Evolutionary conservation across 2,113 vertebrate genomes (phyloP), one percentile per base, ranked within the genome.

Genomic region (Embiotoca jacksoni): DNA sequence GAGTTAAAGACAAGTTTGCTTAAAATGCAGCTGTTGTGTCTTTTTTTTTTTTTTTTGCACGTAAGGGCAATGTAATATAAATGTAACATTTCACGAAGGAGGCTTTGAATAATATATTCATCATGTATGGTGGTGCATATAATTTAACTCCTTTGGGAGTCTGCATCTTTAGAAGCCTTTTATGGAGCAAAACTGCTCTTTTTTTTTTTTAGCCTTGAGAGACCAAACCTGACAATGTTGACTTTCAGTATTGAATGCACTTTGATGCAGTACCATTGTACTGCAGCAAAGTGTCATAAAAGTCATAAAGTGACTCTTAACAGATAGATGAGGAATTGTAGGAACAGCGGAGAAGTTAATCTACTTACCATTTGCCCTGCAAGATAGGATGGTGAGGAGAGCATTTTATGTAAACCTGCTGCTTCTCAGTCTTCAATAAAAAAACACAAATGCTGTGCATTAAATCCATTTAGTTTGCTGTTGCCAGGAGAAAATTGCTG

Each of bases 281-380:
- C 67, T 74, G 64, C 57, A 87, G 80, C 76, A 88, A 92, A 84
- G 23, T 23, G 23, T 23, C 23, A 23, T 23, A 23, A 23, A 23
- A 23, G 80, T 68, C 49, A 70, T 41, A 56, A 58, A 37, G 36
- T 14, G 23, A 80, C 4, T 63, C 52, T 70, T 82, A 7, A 71
- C 31, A 65, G 23, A 58, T 46, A 72, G 53, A 80, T 71, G 52
- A 81, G 55, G 9, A 81, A 64, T 62, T 69, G 64, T 39, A 52
- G 58, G 71, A 78, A 89, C 79, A 84, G 49, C 84, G 23, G 64
- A 79, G 72, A 55, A 74, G 68, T 81, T 81, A 79, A 89, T 75
- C 68, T 88, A 91, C 93, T 90, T 92, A 93, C 89, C 88, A 83
- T 84, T 68, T 80, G 54, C 77, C 82, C 81, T 81, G 80, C 76